These are phyloP conservation scores for Triplophysa tibetana DNA, from an alignment of 2,113 vertebrate genomes.

Conservation along the genomic window DNA sequence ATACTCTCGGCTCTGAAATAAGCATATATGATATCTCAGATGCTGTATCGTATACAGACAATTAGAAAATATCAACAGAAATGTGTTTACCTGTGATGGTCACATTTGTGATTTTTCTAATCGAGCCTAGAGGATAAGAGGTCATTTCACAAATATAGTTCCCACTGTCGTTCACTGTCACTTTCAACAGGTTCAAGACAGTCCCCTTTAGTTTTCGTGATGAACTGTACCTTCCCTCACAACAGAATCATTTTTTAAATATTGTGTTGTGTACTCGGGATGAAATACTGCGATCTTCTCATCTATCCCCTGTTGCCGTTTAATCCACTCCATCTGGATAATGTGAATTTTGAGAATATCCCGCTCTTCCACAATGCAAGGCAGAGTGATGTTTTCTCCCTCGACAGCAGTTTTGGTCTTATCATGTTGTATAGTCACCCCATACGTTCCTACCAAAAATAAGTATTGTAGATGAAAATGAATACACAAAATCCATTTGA, in stretches of 20 bases:
- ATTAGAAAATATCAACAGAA: neutral
- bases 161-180: constrained; percentile 54
- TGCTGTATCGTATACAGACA: neutral
- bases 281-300: constrained; percentile 53
- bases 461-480: neutral
- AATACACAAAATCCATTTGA: no score
- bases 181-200: constrained; percentile 46
- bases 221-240: neutral
- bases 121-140: constrained; percentile 55
- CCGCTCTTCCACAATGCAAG: constrained; percentile 31
- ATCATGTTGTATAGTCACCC: neutral
- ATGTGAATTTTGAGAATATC: neutral
- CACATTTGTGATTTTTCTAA: constrained; percentile 41
- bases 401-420: constrained; percentile 41
- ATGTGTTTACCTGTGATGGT: constrained; percentile 62
- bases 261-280: fast-evolving
- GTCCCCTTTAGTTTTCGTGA: neutral
- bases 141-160: constrained; percentile 61
- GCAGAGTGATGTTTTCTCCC: constrained; percentile 63
- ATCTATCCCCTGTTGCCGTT: neutral
- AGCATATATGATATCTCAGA: neutral
- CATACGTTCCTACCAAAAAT: constrained; percentile 58
- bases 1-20: constrained; percentile 23
- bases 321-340: constrained; percentile 63
- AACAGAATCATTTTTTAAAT: constrained; percentile 1